Evolutionary conservation across 2,113 vertebrate genomes (phyloP), one percentile per base, ranked within the genome.

Genomic region (Loxodonta africana): DNA sequence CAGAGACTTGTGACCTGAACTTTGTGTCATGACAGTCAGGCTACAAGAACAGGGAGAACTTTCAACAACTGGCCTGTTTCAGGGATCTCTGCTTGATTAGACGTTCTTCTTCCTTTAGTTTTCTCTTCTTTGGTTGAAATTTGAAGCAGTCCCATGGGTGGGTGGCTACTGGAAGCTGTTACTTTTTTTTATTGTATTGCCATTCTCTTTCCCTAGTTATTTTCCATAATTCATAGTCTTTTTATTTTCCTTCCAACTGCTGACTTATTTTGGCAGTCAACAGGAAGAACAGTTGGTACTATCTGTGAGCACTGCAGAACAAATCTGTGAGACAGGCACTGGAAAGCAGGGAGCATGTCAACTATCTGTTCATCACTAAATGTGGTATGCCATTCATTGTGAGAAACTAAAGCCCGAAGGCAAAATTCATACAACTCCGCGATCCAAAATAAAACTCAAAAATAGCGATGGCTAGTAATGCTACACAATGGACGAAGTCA

Each of bases 271-370:
- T 97, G 96, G 97, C 94, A 94, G 86, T 44, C 28, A 78, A 37
- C 46, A 90, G 83, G 90, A 97, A 84, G 94, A 96, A 91, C 93
- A 95, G 78, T 96, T 97, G 95, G 94, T 82, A 73, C 92, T 89
- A 96, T 94, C 88, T 96, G 88, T 41, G 76, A 92, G 77, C 48
- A 33, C 44, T 46, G 76, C 0, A 62, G 71, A 94, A 94, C 18
- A 84, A 77, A 89, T 84, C 37, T 93, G 84, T 73, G 95, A 96
- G 60, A 86, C n/a, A 63, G 63, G 53, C 76, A 62, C n/a, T 1
- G 41, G 78, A 48, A 91, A 74, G 69, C 14, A 92, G 84, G 44
- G 71, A 18, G 77, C 2, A 46, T 53, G 6, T 44, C 94, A 96
- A 91, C 81, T 95, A 74, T 80, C 57, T 76, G 92, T 65, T 88